These are phyloP conservation scores for Genyomyrus donnyi DNA, from an alignment of 2,113 vertebrate species.

Conservation along the genomic window DNA sequence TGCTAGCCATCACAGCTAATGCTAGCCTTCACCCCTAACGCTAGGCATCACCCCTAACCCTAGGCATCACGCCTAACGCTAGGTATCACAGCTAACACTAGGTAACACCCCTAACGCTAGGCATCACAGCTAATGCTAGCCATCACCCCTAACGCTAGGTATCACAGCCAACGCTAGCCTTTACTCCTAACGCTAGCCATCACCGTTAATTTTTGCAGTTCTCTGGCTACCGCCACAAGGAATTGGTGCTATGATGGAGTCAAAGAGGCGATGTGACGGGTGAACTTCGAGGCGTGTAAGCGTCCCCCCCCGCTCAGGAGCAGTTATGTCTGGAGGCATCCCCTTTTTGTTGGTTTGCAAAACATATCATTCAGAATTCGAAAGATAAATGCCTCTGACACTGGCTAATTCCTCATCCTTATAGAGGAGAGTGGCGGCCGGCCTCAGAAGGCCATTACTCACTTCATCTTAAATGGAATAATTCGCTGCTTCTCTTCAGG, in stretches of 20 bases:
- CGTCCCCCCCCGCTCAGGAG: not conserved
- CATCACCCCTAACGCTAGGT: no score
- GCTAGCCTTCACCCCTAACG: not conserved
- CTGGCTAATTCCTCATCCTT: not conserved
- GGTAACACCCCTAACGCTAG: no score
- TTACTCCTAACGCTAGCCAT: not conserved
- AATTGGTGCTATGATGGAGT: not conserved
- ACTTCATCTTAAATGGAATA: constrained; percentile 13
- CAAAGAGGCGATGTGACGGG: not conserved
- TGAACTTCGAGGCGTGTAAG: not conserved
- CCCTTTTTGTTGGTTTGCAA: not conserved
- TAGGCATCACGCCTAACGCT: not conserved
- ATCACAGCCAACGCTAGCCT: no score
- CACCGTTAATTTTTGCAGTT: not conserved
- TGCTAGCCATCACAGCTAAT: not conserved
- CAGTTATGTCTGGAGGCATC: not conserved
- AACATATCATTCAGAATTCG: constrained; percentile 2
- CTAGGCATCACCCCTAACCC: not conserved
- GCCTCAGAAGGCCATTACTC: not conserved
- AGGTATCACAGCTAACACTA: no score
- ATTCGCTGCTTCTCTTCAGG: not conserved
- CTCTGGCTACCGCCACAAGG: not conserved
- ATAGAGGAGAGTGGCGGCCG: not conserved
- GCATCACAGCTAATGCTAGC: not conserved
- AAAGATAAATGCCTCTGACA: constrained; percentile 3